Base-by-base conservation (phyloP, 2,797 vertebrate genomes). In the Pitangus sulphuratus region DNA sequence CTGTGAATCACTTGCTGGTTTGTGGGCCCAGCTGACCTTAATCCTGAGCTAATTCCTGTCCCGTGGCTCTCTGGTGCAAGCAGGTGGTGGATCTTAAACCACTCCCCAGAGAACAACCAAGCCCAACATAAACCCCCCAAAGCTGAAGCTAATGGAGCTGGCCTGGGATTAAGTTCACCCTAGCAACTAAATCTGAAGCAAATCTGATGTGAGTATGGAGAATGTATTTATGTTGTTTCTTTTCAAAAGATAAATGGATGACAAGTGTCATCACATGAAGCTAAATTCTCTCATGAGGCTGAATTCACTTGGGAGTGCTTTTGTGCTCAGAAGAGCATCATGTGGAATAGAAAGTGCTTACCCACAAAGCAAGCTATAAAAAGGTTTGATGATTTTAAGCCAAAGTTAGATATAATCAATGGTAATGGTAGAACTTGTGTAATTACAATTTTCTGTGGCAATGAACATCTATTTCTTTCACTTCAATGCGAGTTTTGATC, bases 331-430 rank as follows among this genome's bases (percentile, higher is more conserved):
- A 50, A 74, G 61, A 68, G 47, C 25, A 18, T 85, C 3, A 11
- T 5, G 42, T 77, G 60, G 81, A 68, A 42, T 15, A 65, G 71
- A 61, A 94, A 95, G 64, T 65, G 64, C 61, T 93, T 72, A 71
- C 82, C 48, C 66, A 74, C 33, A 80, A 68, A 79, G 45, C 15
- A 26, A 57, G 45, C 75, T 74, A 19, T 83, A 20, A 79, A 94
- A 57, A 87, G 48, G 68, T 80, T 80, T 74, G 92, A 83, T 87
- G 71, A 42, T 80, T 89, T 90, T 47, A 64, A 75, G 68, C 45
- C n/a, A 30, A 54, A 83, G 50, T 56, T 71, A 54, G 39, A 16
- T 85, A 44, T 51, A 57, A 85, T 70, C 30, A 30, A 42, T 4
- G 13, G 8, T 65, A 65, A 60, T 13, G 20, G 87, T 85, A 74